These are phyloP conservation scores for Enteromius viviparus DNA, from an alignment of 2,797 vertebrate species.

Conservation along the genomic window DNA sequence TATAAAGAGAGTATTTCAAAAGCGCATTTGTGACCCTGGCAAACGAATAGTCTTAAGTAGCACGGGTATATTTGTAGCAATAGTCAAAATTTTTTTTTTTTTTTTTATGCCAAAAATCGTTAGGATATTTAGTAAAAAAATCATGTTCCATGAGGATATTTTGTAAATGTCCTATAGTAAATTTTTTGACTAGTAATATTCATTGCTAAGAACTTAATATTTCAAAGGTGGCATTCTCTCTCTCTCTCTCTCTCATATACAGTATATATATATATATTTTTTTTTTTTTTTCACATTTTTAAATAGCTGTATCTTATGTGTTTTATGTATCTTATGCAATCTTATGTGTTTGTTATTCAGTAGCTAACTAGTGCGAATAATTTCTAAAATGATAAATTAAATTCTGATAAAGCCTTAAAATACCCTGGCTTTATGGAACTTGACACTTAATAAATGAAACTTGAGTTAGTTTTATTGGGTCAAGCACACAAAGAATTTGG, in stretches of 20 bases:
- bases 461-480: not conserved
- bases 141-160: not conserved
- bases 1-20: too few species aligned
- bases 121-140: not conserved
- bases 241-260: too few species aligned
- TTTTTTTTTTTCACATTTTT: not conserved
- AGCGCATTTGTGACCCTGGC: too few species aligned
- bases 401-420: not conserved
- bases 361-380: not conserved
- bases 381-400: not conserved
- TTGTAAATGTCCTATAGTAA: not conserved
- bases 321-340: too few species aligned
- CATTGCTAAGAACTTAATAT: not conserved
- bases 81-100: not conserved
- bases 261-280: too few species aligned
- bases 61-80: too few species aligned
- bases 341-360: not conserved
- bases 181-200: not conserved
- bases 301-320: not conserved
- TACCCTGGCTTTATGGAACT: not conserved
- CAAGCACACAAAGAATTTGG: not conserved
- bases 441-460: not conserved
- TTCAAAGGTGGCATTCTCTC: not conserved
- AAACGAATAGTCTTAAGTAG: too few species aligned
- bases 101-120: not conserved